Conservation (phyloP, 2,113 vertebrate genomes). For the human (Homo sapiens) region GRCh38 chr6:76877501-76878000, state of each 20-base stretch:
- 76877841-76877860: background rate
- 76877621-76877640: background rate
- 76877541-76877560: background rate
- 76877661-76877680: background rate
- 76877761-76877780: background rate
- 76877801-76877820: background rate
- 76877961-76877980: background rate
- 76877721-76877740: background rate
- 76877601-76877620: background rate
- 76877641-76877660: background rate
- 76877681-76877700: background rate
- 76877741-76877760: background rate
- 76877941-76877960: constrained; percentile 43
- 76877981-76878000: constrained; percentile 10
- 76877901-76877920: background rate
- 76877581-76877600: background rate
- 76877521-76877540: background rate
- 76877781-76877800: background rate
- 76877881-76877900: background rate
- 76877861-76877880: background rate
- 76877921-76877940: background rate
- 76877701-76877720: background rate
- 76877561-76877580: background rate
- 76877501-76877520: background rate
- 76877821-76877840: background rate